These are phyloP conservation scores for Ondatra zibethicus DNA, from an alignment of 2,113 vertebrate species.

Conservation along the genomic window DNA sequence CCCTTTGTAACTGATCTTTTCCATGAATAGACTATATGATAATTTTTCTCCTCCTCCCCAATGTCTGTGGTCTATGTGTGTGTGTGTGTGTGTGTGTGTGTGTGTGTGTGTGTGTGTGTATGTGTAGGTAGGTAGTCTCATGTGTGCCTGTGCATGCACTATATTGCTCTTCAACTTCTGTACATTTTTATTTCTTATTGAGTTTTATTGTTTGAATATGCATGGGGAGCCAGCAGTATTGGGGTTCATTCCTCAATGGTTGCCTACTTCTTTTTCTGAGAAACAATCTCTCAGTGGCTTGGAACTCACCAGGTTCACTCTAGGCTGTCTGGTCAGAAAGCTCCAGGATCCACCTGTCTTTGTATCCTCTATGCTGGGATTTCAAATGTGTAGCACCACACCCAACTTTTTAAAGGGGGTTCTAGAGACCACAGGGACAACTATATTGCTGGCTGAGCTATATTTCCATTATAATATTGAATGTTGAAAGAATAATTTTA, in stretches of 20 bases:
- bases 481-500: slow-evolving; percentile 15
- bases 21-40: neutral
- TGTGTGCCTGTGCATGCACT: neutral
- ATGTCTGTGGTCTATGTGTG: neutral
- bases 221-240: neutral
- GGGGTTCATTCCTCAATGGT: neutral
- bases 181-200: neutral
- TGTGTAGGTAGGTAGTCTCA: neutral
- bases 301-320: neutral
- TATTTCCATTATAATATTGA: slow-evolving; percentile 30
- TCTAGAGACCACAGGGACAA: neutral
- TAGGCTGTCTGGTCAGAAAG: neutral
- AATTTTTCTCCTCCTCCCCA: neutral
- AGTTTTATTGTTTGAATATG: neutral
- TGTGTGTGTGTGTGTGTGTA: neutral
- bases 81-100: neutral
- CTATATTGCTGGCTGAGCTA: neutral
- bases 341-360: neutral
- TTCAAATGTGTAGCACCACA: neutral
- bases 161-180: neutral
- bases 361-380: neutral
- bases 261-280: neutral
- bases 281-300: neutral
- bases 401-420: neutral
- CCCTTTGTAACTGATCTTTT: slow-evolving; percentile 25